Evolutionary conservation across 2,888 invertebrate genomes (phyloP).

Genomic region (Calephelis perditalis): DNA sequence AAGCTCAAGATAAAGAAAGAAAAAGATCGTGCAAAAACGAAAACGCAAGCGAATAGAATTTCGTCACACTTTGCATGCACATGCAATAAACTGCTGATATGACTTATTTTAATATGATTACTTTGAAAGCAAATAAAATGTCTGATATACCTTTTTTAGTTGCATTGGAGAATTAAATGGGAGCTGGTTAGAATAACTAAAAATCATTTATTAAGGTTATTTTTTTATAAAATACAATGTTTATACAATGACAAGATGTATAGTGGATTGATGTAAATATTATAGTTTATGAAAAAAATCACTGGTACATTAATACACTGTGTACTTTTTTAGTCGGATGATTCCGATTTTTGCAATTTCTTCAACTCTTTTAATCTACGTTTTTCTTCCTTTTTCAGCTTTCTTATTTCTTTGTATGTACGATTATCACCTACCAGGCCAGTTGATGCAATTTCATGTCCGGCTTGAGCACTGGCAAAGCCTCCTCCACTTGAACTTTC

Average conservation of each 20-base stretch:
- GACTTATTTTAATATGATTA: too few relatives aligned
- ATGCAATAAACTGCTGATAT: too few relatives aligned
- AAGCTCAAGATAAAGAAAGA: too few relatives aligned
- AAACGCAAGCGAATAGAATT: too few relatives aligned
- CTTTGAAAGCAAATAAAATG: not conserved
- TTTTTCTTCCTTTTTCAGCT: constrained; percentile 47
- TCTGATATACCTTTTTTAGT: constrained; percentile 2
- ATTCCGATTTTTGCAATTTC: constrained; percentile 6
- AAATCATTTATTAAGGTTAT: not conserved
- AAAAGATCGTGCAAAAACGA: too few relatives aligned
- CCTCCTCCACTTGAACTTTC: constrained; percentile 57
- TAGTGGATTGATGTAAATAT: not conserved
- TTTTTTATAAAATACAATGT: not conserved
- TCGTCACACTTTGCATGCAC: not conserved
- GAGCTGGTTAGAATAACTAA: constrained; percentile 6
- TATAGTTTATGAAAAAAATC: not conserved
- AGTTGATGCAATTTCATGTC: constrained; percentile 46
- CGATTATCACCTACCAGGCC: constrained; percentile 55
- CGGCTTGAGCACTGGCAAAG: constrained; percentile 59
- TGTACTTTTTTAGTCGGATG: not conserved
- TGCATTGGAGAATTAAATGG: constrained; percentile 4
- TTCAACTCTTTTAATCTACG: constrained; percentile 36
- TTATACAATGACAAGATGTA: not conserved
- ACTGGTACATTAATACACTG: not conserved
- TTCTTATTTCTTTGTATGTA: constrained; percentile 36